Base-by-base conservation (phyloP, 1,140 invertebrate genomes). In the Coptotermes formosanus region DNA sequence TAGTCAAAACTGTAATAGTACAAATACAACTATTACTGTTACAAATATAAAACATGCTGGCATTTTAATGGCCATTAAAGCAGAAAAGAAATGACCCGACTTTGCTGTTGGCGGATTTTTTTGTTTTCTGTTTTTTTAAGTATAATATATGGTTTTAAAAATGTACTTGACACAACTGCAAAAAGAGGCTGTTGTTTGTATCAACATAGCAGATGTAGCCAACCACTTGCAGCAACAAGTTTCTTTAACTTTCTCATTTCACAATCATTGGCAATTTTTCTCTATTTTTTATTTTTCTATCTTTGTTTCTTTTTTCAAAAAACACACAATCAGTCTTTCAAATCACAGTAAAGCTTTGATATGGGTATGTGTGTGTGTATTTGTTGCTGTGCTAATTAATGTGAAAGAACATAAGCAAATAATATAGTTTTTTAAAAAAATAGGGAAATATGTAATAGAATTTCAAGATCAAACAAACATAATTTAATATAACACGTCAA, bases 271-370 rank as follows among this genome's bases (percentile, higher is more conserved):
- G 82, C 55, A 83, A 86, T 87, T 86, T 85, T 87, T 32, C 32
- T 16, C 16, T 7, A 11, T 86, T 86, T 52, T 82, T 52, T 83
- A 52, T 75, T 75, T 86, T 85, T 85, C 85, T 85, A 59, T 69
- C 38, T 85, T 55, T 85, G 43, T 83, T 86, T 86, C 44, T 84
- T 87, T 85, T 32, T 81, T 81, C 83, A 87, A 87, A 85, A 85
- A 87, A 87, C 87, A 87, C 82, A 87, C 87, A 87, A 87, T 87
- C 87, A 87, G 87, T 87, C 87, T 87, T 87, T 87, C 87, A 87
- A 87, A 87, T 87, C 87, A 87, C 87, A 87, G 87, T 87, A 87
- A 87, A 87, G 87, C 87, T 87, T 87, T 87, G 87, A 87, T 87
- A 87, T 87, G 86, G 86, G 84, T 82, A 85, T 84, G 81, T 83